Evolutionary conservation across 2,888 invertebrate species (phyloP).

Genomic region (Pachydiplax longipennis): DNA sequence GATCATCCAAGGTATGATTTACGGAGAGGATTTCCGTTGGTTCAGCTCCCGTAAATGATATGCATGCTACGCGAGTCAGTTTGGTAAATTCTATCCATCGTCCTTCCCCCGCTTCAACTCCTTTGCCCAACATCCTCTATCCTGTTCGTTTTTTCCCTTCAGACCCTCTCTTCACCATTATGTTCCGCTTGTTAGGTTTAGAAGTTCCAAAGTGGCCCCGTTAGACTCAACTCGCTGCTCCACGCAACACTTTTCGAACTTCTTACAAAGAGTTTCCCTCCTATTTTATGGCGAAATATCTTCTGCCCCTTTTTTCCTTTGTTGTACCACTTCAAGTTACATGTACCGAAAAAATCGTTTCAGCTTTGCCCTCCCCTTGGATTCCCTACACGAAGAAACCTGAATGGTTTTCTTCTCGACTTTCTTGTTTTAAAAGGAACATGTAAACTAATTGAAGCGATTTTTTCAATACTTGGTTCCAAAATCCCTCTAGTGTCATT

Average conservation of each 20-base stretch:
- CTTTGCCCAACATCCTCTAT: background rate
- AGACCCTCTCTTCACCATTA: background rate
- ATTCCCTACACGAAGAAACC: no score
- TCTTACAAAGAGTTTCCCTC: background rate
- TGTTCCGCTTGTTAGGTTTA: background rate
- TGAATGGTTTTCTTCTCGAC: no score
- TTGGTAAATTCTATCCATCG: background rate
- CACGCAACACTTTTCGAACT: background rate
- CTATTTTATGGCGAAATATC: background rate
- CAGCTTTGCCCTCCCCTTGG: no score
- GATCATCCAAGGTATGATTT: no score
- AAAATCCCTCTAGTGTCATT: no score
- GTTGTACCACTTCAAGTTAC: no score
- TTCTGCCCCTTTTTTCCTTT: background rate
- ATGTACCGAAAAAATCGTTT: no score
- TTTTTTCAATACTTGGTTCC: no score
- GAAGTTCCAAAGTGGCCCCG: background rate
- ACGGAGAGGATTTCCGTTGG: background rate
- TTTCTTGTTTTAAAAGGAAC: no score
- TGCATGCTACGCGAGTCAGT: background rate
- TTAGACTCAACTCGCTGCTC: background rate
- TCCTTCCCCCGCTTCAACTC: background rate
- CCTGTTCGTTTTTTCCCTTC: background rate
- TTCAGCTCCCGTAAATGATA: background rate
- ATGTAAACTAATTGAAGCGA: no score